Conservation (phyloP, 1,140 invertebrate species). For the Chironomus tepperi region DNA sequence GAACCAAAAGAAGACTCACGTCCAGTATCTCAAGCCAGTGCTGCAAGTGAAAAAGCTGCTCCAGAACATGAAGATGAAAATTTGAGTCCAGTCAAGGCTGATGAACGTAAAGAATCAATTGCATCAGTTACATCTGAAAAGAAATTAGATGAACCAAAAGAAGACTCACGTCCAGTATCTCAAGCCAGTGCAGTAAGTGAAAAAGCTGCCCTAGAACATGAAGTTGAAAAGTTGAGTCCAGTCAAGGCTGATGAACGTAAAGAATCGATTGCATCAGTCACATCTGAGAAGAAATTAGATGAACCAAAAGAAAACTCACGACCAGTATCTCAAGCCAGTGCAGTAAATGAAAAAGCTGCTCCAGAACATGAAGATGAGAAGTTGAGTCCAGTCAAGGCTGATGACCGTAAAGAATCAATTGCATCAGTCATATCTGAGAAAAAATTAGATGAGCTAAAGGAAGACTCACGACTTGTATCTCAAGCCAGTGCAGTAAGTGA, state of each 20-base stretch:
- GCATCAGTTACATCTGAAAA: background rate
- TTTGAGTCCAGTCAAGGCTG: background rate
- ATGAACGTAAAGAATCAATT: slow-evolving; percentile 8
- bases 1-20: background rate
- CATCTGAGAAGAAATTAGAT: background rate
- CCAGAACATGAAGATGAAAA: background rate
- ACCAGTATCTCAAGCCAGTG: background rate
- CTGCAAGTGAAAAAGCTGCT: background rate
- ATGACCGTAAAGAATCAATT: background rate
- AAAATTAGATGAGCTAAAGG: background rate
- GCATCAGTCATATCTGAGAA: background rate
- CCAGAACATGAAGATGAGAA: background rate
- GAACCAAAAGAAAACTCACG: background rate
- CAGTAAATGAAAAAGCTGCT: background rate
- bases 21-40: background rate
- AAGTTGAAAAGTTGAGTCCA: too few species aligned
- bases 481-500: background rate
- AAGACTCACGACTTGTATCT: background rate
- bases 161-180: background rate
- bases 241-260: too few species aligned
- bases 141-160: too few species aligned
- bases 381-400: background rate
- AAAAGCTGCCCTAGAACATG: too few species aligned
- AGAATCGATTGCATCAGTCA: too few species aligned
- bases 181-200: too few species aligned